Evolutionary conservation across 2,888 invertebrate genomes (phyloP), one percentile per base, ranked within the genome.

Genomic region (Eristalis tenax): DNA sequence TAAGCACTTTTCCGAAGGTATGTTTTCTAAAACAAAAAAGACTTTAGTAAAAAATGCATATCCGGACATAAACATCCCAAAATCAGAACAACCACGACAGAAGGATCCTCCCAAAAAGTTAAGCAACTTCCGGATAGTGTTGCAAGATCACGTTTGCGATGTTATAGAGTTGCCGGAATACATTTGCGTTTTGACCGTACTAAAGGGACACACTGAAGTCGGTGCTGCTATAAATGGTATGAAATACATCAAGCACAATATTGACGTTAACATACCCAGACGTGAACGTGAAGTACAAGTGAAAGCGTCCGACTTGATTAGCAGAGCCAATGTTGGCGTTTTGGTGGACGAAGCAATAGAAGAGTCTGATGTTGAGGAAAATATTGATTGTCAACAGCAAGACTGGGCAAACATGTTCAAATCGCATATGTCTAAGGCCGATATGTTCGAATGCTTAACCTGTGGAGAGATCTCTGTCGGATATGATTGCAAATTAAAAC

Each of bases 381-480:
- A 32, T 28, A 38, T 26, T 4, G 26, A 69, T 40, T 23, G 8
- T n/a, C 13, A 66, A 11, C 56, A 71, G 15, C 11, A 50, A 15
- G 38, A 71, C 23, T 76, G 66, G 56, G 18, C 22, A 0, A 57
- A 32, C 2, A 40, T 50, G 61, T 38, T 70, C 15, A 76, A 68
- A 11, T 28, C 57, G 3, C 32, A 74, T 11, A 57, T 77, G 10
- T 71, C 73, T 0, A 78, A 71, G 13, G 40, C 43, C 8, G 70
- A 66, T 23, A 74, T 86, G 82, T 78, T 70, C 8, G 86, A 86
- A 26, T 86, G 86, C 11, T 65, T 82, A 0, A 66, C 70, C n/a
- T 86, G 86, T 56, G 86, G 86, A 18, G 86, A 86, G 26, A 78
- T 86, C 32, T 40, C 73, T 2, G 8, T 74, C 5, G 82, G 74